Evolutionary conservation across 2,113 vertebrate species (phyloP).

Genomic region (Erythrocercus mccallii): DNA sequence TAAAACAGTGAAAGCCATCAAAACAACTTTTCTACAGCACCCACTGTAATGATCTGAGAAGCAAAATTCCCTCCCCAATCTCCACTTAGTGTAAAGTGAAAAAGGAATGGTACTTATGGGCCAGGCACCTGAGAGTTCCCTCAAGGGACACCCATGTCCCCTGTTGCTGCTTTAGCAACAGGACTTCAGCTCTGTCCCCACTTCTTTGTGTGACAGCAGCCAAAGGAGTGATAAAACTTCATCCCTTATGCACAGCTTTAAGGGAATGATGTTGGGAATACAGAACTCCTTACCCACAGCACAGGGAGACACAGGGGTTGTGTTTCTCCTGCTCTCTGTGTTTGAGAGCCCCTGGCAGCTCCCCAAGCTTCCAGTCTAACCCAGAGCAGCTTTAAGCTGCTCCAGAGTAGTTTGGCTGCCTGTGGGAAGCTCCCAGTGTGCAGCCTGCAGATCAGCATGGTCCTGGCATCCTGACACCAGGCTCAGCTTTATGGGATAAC

Average conservation of each 20-base stretch:
- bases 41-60: not conserved
- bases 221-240: not conserved
- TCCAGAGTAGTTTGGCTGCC: not conserved
- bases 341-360: not conserved
- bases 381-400: not conserved
- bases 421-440: not conserved
- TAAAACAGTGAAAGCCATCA: not conserved
- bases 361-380: not conserved
- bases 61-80: not conserved
- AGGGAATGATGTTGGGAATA: accelerated
- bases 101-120: accelerated
- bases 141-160: accelerated
- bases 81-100: not conserved
- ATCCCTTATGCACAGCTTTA: not conserved
- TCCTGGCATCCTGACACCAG: accelerated
- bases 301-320: accelerated
- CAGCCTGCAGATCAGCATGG: not conserved
- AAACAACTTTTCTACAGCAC: not conserved
- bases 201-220: not conserved
- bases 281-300: not conserved
- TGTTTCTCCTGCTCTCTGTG: not conserved
- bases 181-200: not conserved
- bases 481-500: not conserved
- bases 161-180: not conserved
- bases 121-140: not conserved